Evolutionary conservation across 2,888 invertebrate species (phyloP).

Genomic region (Yponomeuta evonymella): DNA sequence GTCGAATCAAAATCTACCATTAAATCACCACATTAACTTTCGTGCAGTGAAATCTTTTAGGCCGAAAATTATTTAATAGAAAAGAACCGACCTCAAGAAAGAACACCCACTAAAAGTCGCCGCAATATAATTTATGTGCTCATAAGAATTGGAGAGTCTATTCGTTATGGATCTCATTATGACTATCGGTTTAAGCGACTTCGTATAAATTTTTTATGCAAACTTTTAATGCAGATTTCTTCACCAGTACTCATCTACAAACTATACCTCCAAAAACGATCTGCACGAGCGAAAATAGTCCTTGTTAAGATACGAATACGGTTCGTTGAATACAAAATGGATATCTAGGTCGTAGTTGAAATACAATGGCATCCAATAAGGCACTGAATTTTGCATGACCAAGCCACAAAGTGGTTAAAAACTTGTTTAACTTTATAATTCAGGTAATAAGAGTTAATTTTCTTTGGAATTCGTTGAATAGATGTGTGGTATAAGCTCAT

Average conservation of each 20-base stretch:
- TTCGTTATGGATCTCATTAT: no score
- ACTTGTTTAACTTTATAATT: not conserved
- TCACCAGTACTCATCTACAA: not conserved
- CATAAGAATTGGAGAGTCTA: no score
- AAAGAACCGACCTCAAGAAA: not conserved
- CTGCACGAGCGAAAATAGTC: not conserved
- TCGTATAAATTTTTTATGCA: no score
- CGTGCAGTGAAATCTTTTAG: not conserved
- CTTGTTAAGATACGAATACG: not conserved
- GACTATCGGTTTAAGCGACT: no score
- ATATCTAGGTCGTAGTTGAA: not conserved
- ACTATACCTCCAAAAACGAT: not conserved
- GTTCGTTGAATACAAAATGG: not conserved
- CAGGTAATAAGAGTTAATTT: not conserved
- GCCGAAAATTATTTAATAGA: not conserved
- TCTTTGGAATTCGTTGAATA: not conserved
- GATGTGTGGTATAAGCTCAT: not conserved
- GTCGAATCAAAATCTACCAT: not conserved
- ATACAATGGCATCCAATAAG: not conserved
- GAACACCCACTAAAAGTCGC: no score
- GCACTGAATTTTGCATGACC: not conserved
- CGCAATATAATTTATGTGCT: no score
- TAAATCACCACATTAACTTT: slow-evolving; percentile 2
- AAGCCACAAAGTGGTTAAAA: not conserved
- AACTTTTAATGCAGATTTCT: not conserved